Evolutionary conservation across 2,113 vertebrate species (phyloP).

Genomic region (Asarcornis scutulata): DNA sequence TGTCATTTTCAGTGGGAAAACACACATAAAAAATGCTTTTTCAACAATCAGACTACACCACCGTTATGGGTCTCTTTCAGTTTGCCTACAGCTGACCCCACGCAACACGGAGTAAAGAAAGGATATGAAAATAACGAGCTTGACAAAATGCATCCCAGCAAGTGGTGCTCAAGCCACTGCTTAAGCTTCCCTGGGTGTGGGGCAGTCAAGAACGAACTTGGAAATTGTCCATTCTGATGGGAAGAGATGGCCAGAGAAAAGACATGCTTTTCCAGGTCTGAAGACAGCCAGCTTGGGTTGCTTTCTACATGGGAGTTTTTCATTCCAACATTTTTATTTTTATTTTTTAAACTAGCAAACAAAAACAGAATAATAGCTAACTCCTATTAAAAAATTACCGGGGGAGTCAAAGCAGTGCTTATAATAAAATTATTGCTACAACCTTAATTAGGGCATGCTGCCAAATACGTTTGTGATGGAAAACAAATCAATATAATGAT

Average conservation of each 20-base stretch:
- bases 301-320: background rate
- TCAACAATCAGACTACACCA: background rate
- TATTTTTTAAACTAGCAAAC: slow-evolving; percentile 22
- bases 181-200: background rate
- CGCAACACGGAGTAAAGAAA: background rate
- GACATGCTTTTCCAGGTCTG: background rate
- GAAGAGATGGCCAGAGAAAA: background rate
- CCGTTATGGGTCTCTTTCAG: background rate
- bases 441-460: slow-evolving; percentile 1
- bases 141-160: background rate
- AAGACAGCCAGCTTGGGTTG: background rate
- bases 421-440: slow-evolving; percentile 1
- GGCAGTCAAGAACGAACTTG: background rate
- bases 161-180: background rate
- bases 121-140: background rate
- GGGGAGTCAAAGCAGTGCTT: slow-evolving; percentile 15
- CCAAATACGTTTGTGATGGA: slow-evolving; percentile 27
- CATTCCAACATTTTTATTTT: background rate
- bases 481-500: slow-evolving; percentile 13
- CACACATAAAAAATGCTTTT: background rate
- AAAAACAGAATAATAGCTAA: slow-evolving; percentile 20
- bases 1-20: background rate
- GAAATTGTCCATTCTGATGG: background rate
- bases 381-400: background rate
- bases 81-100: background rate